Evolutionary conservation across 2,113 vertebrate species (phyloP).

Genomic region (Strix aluco): DNA sequence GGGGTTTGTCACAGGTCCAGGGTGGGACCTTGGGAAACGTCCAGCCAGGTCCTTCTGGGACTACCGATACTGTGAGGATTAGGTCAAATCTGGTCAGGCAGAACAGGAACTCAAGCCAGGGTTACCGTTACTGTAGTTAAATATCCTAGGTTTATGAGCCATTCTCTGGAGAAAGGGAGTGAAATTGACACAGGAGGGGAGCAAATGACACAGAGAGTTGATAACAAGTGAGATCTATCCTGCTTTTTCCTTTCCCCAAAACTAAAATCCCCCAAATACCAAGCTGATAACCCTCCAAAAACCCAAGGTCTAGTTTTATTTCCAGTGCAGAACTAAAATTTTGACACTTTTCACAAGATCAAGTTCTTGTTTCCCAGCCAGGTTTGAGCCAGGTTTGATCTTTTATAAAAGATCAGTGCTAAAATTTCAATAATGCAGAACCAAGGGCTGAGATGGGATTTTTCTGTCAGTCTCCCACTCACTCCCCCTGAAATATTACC

Average conservation of each 20-base stretch:
- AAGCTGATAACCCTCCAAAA: not conserved
- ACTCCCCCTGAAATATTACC: not conserved
- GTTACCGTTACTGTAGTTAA: not conserved
- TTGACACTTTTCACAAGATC: accelerated
- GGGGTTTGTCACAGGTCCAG: not conserved
- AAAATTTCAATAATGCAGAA: not conserved
- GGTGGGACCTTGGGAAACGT: not conserved
- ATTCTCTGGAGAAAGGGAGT: not conserved
- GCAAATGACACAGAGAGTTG: not conserved
- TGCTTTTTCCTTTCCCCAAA: not conserved
- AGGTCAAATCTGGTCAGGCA: not conserved
- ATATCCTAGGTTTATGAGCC: not conserved
- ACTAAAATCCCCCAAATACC: not conserved
- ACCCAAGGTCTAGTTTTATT: not conserved
- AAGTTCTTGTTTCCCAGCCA: not conserved
- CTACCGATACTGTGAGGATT: not conserved
- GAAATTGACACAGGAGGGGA: not conserved
- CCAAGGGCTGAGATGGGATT: not conserved
- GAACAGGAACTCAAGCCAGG: not conserved
- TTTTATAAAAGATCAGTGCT: not conserved
- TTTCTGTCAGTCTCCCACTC: not conserved
- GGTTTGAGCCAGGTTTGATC: not conserved
- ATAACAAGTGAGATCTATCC: not conserved
- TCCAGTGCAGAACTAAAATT: not conserved
- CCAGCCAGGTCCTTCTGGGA: not conserved